Conservation (phyloP, 2,888 invertebrate genomes). For the Lagria hirta region DNA sequence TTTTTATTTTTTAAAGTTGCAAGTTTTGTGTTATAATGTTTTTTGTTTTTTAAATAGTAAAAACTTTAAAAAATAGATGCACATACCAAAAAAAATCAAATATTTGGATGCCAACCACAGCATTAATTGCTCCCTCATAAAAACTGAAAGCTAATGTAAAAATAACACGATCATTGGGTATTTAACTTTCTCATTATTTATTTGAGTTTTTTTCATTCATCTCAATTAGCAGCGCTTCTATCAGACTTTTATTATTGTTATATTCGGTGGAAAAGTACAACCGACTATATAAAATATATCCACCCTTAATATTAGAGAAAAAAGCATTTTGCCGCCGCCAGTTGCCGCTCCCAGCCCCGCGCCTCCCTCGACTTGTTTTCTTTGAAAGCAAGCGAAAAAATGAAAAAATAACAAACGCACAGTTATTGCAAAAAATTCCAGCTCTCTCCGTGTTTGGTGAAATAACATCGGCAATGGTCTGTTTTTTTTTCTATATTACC, state of each 20-base stretch:
- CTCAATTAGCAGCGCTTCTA: slow-evolving; percentile 6
- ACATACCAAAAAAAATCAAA: too few relatives aligned
- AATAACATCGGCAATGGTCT: slow-evolving; percentile 22
- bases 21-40: too few relatives aligned
- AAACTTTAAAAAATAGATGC: too few relatives aligned
- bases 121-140: too few relatives aligned
- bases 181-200: too few relatives aligned
- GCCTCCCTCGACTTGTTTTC: slow-evolving; percentile 48
- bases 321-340: slow-evolving; percentile 3
- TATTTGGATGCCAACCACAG: too few relatives aligned
- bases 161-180: too few relatives aligned
- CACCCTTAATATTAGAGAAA: too few relatives aligned
- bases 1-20: too few relatives aligned
- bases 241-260: slow-evolving; percentile 14
- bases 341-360: slow-evolving; percentile 31
- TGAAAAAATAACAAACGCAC: slow-evolving; percentile 50
- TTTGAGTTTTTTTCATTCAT: too few relatives aligned
- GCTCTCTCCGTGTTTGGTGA: slow-evolving; percentile 21
- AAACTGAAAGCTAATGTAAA: too few relatives aligned
- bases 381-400: slow-evolving; percentile 52
- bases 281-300: not conserved
- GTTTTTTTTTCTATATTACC: slow-evolving; percentile 11
- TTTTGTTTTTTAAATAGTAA: too few relatives aligned
- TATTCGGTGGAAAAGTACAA: slow-evolving; percentile 1
- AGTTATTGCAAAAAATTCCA: slow-evolving; percentile 21